Evolutionary conservation across 35 echinoderm and acorn worm species (phyloP).

Genomic region (Apostichopus californicus): DNA sequence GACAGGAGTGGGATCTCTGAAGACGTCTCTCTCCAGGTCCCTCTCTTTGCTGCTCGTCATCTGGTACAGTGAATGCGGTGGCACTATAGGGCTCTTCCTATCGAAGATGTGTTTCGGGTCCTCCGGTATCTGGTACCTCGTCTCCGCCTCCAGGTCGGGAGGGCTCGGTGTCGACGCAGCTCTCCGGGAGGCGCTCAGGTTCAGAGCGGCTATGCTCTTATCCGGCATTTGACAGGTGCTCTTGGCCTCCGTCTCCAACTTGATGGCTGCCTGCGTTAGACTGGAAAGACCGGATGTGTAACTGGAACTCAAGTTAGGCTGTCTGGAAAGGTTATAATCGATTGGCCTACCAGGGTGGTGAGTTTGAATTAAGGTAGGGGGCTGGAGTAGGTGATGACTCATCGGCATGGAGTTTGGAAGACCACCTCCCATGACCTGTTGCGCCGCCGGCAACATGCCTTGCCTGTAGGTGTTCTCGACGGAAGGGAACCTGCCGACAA

Average conservation of each 20-base stretch:
- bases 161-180: conserved; percentile 58
- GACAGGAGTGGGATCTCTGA: conserved; percentile 76
- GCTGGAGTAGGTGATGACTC: conserved; percentile 25
- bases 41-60: background rate
- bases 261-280: conserved; percentile 38
- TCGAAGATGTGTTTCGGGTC: background rate
- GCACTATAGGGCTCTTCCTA: background rate
- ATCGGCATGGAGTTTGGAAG: background rate
- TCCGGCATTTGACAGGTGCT: conserved; percentile 10
- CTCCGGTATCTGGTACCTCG: background rate
- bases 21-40: conserved; percentile 50
- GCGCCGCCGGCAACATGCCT: background rate
- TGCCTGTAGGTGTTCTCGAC: conserved; percentile 21
- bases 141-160: conserved; percentile 70
- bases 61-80: background rate
- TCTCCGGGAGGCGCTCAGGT: conserved; percentile 38
- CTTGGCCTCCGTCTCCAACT: conserved; percentile 38
- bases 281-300: conserved; percentile 47
- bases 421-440: conserved; percentile 2
- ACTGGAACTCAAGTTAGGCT: background rate
- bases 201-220: conserved; percentile 33
- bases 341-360: background rate
- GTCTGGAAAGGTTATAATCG: conserved; percentile 7
- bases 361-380: conserved; percentile 19
- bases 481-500: background rate